Conservation (phyloP, 2,888 invertebrate genomes). For the Nymphalis urticae region DNA sequence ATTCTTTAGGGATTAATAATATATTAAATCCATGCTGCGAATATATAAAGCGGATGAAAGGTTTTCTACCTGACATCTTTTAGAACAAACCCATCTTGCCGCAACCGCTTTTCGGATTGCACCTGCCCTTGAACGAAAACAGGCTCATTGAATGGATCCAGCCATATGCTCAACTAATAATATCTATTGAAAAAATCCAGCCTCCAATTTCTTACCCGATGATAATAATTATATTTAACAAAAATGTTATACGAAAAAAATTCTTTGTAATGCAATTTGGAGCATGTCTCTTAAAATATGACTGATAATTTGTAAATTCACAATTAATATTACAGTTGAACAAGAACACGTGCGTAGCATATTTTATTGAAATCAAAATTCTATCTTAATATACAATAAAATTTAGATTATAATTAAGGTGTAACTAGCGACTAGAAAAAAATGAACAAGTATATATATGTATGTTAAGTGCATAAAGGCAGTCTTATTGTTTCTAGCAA, state of each 20-base stretch:
- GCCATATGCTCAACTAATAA: conserved; percentile 43
- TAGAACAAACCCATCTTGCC: conserved; percentile 52
- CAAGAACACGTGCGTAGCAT: no score
- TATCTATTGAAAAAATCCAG: conserved; percentile 26
- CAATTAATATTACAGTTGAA: no score
- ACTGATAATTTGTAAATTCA: no score
- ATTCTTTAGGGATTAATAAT: neutral
- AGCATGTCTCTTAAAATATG: no score
- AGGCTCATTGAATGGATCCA: conserved; percentile 40
- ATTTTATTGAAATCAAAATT: no score
- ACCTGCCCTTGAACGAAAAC: conserved; percentile 55
- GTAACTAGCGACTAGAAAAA: no score
- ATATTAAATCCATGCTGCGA: neutral
- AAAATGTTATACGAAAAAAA: neutral
- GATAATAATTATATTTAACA: neutral
- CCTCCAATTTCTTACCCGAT: neutral
- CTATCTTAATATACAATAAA: no score
- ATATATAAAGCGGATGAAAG: conserved; percentile 10
- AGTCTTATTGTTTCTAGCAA: no score
- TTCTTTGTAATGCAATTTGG: no score
- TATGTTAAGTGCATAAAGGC: no score
- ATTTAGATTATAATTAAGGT: no score
- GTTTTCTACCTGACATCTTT: conserved; percentile 37
- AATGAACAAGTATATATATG: no score
- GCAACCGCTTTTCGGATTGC: conserved; percentile 54